These are phyloP conservation scores for Chesias legatella DNA, from an alignment of 2,888 invertebrate genomes.

Conservation along the genomic window DNA sequence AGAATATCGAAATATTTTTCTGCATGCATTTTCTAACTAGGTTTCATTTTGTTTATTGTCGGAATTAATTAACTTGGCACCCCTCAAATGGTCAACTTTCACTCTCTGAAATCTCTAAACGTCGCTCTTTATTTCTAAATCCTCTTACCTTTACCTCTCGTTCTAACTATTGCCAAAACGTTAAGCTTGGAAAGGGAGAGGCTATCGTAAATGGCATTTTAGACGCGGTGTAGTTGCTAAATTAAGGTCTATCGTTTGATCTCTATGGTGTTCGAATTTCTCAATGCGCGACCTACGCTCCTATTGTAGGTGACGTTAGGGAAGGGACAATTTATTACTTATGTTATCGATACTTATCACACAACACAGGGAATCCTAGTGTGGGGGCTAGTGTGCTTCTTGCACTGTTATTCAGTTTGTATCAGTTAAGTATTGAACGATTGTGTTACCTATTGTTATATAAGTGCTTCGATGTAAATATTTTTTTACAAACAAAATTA, in stretches of 20 bases:
- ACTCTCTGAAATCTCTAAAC: background rate
- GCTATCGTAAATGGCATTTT: slow-evolving; percentile 20
- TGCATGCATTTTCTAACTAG: too few species aligned
- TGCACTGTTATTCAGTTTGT: too few species aligned
- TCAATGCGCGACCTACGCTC: slow-evolving; percentile 48
- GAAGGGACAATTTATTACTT: slow-evolving; percentile 4
- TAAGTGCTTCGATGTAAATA: too few species aligned
- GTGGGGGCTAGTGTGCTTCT: too few species aligned
- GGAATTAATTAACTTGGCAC: background rate
- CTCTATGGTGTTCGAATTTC: slow-evolving; percentile 44
- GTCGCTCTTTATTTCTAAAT: slow-evolving; percentile 1
- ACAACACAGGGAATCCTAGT: too few species aligned
- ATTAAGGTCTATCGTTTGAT: slow-evolving; percentile 42
- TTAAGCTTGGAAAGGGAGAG: slow-evolving; percentile 11
- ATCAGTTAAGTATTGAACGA: too few species aligned
- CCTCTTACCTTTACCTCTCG: slow-evolving; percentile 4
- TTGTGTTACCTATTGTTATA: too few species aligned
- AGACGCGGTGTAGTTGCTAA: slow-evolving; percentile 36
- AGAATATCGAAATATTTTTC: too few species aligned
- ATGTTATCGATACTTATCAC: slow-evolving; percentile 13
- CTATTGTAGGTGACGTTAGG: slow-evolving; percentile 32
- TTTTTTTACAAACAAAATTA: too few species aligned
- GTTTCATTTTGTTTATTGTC: too few species aligned
- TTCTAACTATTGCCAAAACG: background rate
- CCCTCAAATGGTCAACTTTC: slow-evolving; percentile 1